Evolutionary conservation across 1,140 invertebrate genomes (phyloP), one percentile per base, ranked within the genome.

Genomic region (Zaprionus ghesquierei): DNA sequence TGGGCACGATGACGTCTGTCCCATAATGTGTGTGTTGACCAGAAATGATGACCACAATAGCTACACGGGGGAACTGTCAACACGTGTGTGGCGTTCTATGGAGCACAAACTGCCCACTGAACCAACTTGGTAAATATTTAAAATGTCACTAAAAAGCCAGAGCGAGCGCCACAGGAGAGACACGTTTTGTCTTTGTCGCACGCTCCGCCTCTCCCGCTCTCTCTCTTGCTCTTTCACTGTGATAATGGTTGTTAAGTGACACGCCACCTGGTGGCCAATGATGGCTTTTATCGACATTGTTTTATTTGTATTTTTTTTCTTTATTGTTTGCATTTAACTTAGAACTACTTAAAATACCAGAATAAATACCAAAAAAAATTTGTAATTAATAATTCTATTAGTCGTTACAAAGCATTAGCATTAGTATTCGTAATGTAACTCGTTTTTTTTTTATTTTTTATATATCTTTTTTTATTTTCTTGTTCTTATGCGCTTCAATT

Each of bases 101-200:
- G 15, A 55, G 31, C 54, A 33, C 13, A 29, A 41, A 58, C 38
- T 27, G 50, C 5, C 20, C 23, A 35, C 41, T 51, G 44, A 29
- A 20, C 51, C 59, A 56, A 33, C 61, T 54, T 87, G 69, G 23
- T 89, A 82, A 87, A 87, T 89, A 87, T 87, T 87, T 87, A 79
- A 89, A 87, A 77, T 65, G 66, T 68, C 70, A 71, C 46, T 62
- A 20, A 55, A 77, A 72, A 33, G 54, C 54, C 55, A 38, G 53
- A 12, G 20, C 62, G 15, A 56, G n/a, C n/a, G 53, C 46, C 49
- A 63, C 60, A 53, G 5, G 50, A 63, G 35, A 44, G 25, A 9
- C 8, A 20, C 56, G 10, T 46, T 61, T 80, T 64, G 66, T n/a
- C n/a, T n/a, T n/a, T n/a, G n/a, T n/a, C n/a, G 41, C 59, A 49